phyloP scores from a whole-genome alignment of 1,140 invertebrate genomes.

The Eulimnadia texana region DNA sequence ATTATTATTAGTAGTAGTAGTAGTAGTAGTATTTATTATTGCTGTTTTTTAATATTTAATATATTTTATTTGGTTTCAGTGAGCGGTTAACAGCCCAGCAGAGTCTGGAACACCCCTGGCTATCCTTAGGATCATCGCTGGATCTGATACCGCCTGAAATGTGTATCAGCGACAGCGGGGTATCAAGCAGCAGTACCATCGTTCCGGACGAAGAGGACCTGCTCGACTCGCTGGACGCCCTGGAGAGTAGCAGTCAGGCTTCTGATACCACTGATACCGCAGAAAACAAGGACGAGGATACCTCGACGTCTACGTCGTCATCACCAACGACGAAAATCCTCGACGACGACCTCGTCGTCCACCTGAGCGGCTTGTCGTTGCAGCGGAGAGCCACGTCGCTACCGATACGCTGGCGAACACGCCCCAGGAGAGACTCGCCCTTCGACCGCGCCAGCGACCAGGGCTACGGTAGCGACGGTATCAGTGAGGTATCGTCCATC shows the following conservation, averaged over 20 bases:
- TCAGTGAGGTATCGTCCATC: slow-evolving; percentile 38
- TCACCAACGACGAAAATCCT: background rate
- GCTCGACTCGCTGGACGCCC: too few relatives aligned
- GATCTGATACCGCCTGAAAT: background rate
- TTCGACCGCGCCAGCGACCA: slow-evolving; percentile 29
- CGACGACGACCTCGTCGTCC: background rate
- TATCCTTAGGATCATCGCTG: slow-evolving; percentile 21
- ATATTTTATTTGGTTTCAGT: too few relatives aligned
- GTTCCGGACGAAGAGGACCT: background rate
- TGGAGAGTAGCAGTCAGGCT: background rate
- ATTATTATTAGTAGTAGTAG: too few relatives aligned
- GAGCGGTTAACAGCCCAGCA: slow-evolving; percentile 42
- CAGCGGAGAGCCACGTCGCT: background rate
- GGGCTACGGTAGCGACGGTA: slow-evolving; percentile 36
- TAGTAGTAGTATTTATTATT: too few relatives aligned
- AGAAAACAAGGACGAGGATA: background rate
- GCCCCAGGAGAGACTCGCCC: slow-evolving; percentile 10
- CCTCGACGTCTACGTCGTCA: too few relatives aligned
- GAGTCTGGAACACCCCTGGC: slow-evolving; percentile 47
- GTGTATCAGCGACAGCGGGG: background rate
- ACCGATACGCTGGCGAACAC: background rate
- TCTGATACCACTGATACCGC: background rate
- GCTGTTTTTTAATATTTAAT: too few relatives aligned
- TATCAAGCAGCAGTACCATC: slow-evolving; percentile 8
- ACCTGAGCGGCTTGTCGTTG: background rate